Evolutionary conservation across 37 sponge, comb jelly and placozoan genomes (phyloP), one percentile per base, ranked within the genome.

Genomic region (Petrosia ficiformis): DNA sequence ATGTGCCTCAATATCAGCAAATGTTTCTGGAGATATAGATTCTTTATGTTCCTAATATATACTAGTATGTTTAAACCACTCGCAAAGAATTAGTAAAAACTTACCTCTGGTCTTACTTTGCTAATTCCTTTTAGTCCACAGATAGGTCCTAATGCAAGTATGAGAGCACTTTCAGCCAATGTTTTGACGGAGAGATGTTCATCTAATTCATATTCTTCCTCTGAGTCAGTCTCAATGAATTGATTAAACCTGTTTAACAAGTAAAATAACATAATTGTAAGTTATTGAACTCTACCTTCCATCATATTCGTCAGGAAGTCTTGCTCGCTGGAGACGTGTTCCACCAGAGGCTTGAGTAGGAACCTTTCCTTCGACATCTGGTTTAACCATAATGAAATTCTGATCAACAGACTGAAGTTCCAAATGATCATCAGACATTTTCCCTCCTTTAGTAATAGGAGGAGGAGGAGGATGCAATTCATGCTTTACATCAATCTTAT

Each of bases 381-480:
- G 64, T 54, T 74, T 75, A 2, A 71, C 33, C 87, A 87, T 87
- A 21, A 87, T 80, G 63, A 87, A 77, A 65, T 87, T 87, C 36
- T 72, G 65, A 57, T 80, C 81, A 76, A 76, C 72, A 30, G 52
- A 70, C 10, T 71, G 58, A 38, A 80, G 67, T 2, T 74, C 75
- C 19, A 58, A 4, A 4, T 34, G 28, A n/a, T 29, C 57, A 28
- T 74, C 68, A 11, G 24, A 39, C 43, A 60, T 34, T 0, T 26
- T 33, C 19, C 67, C 73, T 26, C 73, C 65, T 1, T n/a, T 70
- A 36, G 1, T 42, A 2, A 59, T 80, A 33, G 80, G 31, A 44
- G 87, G 87, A 30, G 87, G 87, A 48, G 87, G 71, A 3, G 70
- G 87, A 8, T 80, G 87, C n/a, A n/a, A n/a, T n/a, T n/a, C n/a